Evolutionary conservation across 2,113 vertebrate species (phyloP).

Genomic region (Siphamia tubifer): DNA sequence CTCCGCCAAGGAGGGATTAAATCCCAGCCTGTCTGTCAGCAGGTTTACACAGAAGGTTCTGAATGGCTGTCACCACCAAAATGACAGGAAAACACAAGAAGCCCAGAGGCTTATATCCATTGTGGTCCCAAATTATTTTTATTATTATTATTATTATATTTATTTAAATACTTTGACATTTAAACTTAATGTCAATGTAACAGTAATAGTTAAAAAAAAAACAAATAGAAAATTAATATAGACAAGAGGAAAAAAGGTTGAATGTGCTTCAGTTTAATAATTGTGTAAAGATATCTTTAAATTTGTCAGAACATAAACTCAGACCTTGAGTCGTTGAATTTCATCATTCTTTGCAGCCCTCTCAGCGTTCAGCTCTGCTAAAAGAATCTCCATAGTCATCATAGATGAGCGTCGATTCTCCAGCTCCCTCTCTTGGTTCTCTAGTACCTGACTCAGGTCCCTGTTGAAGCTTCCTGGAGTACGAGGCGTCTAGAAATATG

Average conservation of each 20-base stretch:
- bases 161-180: too few relatives aligned
- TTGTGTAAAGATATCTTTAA: background rate
- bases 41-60: too few relatives aligned
- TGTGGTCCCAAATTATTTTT: too few relatives aligned
- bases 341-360: constrained; percentile 89
- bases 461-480: constrained; percentile 84
- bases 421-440: constrained; percentile 88
- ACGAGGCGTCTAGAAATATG: constrained; percentile 81
- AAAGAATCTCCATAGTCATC: constrained; percentile 86
- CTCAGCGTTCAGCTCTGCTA: constrained; percentile 88
- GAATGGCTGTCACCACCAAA: too few relatives aligned
- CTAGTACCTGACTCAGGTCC: constrained; percentile 83
- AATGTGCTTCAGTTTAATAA: background rate
- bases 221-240: too few relatives aligned
- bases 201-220: background rate
- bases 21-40: too few relatives aligned
- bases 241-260: too few relatives aligned
- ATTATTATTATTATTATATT: too few relatives aligned
- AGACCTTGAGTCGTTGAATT: constrained; percentile 90
- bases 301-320: background rate
- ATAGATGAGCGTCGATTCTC: constrained; percentile 86
- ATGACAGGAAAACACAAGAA: too few relatives aligned
- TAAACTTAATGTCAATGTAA: too few relatives aligned
- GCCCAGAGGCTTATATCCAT: too few relatives aligned
- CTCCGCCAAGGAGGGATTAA: too few relatives aligned